Percentiles rank a stretch among this genome's conserved stretches.
Conservation (phyloP, 2,797 vertebrate genomes). For the Oryzias sinensis region DNA sequence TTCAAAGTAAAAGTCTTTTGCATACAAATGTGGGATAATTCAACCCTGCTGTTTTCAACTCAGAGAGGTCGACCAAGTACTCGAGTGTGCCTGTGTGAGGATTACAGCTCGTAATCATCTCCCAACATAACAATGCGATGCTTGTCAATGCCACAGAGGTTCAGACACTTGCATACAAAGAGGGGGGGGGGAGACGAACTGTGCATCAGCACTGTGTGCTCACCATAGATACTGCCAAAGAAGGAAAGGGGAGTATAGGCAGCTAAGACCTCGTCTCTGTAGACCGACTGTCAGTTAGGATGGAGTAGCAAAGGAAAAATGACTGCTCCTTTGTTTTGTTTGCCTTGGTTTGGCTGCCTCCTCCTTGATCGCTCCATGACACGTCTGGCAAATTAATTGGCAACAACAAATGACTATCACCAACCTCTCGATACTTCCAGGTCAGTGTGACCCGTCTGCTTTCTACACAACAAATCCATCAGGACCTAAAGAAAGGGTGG, state of each 20-base stretch:
- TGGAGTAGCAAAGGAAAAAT: constrained; percentile 40
- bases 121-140: constrained; percentile 24
- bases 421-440: constrained; percentile 1
- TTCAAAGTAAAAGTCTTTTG: constrained; percentile 21
- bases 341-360: constrained; percentile 2
- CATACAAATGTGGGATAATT: constrained; percentile 24
- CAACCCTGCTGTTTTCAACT: constrained; percentile 23
- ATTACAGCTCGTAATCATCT: constrained; percentile 37
- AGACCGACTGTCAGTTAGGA: constrained; percentile 54
- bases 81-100: constrained; percentile 7
- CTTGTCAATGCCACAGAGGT: constrained; percentile 24
- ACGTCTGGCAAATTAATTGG: constrained; percentile 11
- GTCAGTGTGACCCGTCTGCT: constrained; percentile 12
- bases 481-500: constrained; percentile 6
- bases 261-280: constrained; percentile 28
- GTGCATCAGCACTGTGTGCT: constrained; percentile 49
- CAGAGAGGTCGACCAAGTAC: constrained; percentile 2
- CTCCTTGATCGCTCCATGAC: too few species aligned
- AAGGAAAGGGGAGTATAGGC: constrained; percentile 20
- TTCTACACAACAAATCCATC: constrained; percentile 2
- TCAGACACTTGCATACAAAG: background rate
- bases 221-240: constrained; percentile 35
- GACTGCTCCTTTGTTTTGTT: constrained; percentile 41
- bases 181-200: constrained; percentile 5
- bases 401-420: constrained; percentile 30